Evolutionary conservation across 1,140 invertebrate genomes (phyloP).

Genomic region (Micrasema longulum): DNA sequence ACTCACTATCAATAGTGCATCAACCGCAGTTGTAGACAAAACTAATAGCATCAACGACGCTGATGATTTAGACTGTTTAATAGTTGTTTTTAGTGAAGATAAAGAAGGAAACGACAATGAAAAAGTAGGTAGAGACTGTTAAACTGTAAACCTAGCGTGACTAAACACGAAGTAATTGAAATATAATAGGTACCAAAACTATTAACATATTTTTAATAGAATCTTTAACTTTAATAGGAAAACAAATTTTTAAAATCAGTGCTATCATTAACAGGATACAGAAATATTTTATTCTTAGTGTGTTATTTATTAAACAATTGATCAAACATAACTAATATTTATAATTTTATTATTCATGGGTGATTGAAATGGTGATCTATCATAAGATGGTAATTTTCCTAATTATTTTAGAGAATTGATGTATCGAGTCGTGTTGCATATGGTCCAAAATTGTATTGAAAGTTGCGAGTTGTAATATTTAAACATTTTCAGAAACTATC

Average conservation of each 20-base stretch:
- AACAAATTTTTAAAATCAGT: constrained; percentile 27
- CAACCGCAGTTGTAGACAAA: constrained; percentile 52
- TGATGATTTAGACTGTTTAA: constrained; percentile 52
- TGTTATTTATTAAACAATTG: neutral
- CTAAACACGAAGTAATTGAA: constrained; percentile 16
- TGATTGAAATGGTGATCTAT: too few relatives aligned
- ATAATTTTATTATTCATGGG: too few relatives aligned
- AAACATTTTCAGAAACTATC: constrained; percentile 4
- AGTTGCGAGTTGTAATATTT: too few relatives aligned
- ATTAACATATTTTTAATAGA: constrained; percentile 33
- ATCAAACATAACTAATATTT: too few relatives aligned
- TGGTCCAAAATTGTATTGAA: too few relatives aligned
- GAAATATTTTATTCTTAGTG: too few relatives aligned
- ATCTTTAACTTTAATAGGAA: constrained; percentile 33
- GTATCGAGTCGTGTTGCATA: too few relatives aligned
- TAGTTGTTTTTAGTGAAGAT: constrained; percentile 49
- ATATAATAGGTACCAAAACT: constrained; percentile 18
- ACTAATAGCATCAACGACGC: constrained; percentile 53
- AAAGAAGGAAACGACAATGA: constrained; percentile 42
- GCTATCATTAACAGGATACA: constrained; percentile 5
- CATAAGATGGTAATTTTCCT: too few relatives aligned
- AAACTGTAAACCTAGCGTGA: constrained; percentile 45
- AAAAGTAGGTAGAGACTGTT: constrained; percentile 44
- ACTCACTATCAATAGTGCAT: constrained; percentile 51
- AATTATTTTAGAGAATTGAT: too few relatives aligned